Percentiles rank a stretch among this genome's conserved stretches.
phyloP scores from a whole-genome alignment of 2,888 invertebrate genomes.

The Coleophora flavipennella region DNA sequence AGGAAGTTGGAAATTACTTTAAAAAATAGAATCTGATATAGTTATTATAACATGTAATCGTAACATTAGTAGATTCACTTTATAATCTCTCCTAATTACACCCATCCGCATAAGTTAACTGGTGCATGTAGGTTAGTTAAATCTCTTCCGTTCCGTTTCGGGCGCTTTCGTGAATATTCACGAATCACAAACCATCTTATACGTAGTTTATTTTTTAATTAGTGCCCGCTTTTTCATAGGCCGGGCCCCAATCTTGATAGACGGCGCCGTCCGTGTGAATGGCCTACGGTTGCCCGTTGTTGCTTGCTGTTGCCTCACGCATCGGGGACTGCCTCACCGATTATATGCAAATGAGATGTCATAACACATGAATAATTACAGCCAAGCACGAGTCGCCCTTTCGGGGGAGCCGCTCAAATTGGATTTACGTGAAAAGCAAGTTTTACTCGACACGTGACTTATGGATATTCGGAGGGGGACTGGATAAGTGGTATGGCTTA shows the following conservation, averaged over 20 bases:
- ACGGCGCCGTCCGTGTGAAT: slow-evolving; percentile 60
- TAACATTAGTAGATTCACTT: too few relatives aligned
- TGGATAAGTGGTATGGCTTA: not conserved
- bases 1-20: too few relatives aligned
- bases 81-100: slow-evolving; percentile 18
- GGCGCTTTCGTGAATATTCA: slow-evolving; percentile 52
- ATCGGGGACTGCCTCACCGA: slow-evolving; percentile 56
- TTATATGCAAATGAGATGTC: slow-evolving; percentile 73
- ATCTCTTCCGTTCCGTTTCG: slow-evolving; percentile 57
- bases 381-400: slow-evolving; percentile 65
- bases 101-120: slow-evolving; percentile 21
- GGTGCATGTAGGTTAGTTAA: slow-evolving; percentile 33
- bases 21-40: too few relatives aligned
- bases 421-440: slow-evolving; percentile 66
- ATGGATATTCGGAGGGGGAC: slow-evolving; percentile 11
- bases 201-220: slow-evolving; percentile 70
- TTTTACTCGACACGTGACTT: slow-evolving; percentile 28
- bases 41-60: too few relatives aligned
- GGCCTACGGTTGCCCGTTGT: slow-evolving; percentile 45
- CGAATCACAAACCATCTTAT: slow-evolving; percentile 53
- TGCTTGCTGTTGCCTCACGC: slow-evolving; percentile 53
- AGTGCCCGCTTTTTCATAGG: slow-evolving; percentile 68
- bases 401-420: slow-evolving; percentile 62
- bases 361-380: slow-evolving; percentile 72
- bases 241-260: slow-evolving; percentile 63